phyloP scores from a whole-genome alignment of 2,888 invertebrate genomes.

The Drosophila merina region DNA sequence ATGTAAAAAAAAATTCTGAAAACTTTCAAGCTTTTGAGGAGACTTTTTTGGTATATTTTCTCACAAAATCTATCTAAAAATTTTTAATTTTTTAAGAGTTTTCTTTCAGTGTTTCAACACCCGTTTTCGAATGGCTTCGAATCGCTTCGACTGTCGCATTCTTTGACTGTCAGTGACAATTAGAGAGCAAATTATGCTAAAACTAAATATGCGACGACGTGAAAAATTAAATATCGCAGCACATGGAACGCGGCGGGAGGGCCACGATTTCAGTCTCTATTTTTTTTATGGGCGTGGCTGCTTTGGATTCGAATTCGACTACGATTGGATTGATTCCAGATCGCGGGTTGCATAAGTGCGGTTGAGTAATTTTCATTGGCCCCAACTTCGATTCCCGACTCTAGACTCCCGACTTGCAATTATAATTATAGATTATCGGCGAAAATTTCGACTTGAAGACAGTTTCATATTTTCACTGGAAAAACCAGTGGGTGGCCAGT shows the following conservation, averaged over 20 bases:
- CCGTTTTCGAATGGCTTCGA: conserved; percentile 19
- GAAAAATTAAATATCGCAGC: conserved; percentile 42
- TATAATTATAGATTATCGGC: conserved; percentile 46
- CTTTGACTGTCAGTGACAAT: conserved; percentile 69
- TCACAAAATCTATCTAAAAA: no score
- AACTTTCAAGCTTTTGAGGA: no score
- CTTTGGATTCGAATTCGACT: conserved; percentile 3
- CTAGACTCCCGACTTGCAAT: conserved; percentile 10
- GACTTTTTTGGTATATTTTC: no score
- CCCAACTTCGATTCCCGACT: not conserved
- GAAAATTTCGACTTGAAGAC: conserved; percentile 21
- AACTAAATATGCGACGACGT: conserved; percentile 69
- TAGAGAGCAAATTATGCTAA: conserved; percentile 76
- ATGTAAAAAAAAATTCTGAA: no score
- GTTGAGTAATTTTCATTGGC: conserved; percentile 38
- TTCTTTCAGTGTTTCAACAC: conserved; percentile 20
- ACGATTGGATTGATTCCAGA: conserved; percentile 27
- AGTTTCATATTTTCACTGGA: conserved; percentile 2
- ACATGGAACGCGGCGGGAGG: conserved; percentile 18
- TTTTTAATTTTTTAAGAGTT: no score
- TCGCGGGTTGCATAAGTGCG: conserved; percentile 24
- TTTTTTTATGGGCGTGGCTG: conserved; percentile 16
- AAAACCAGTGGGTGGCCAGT: conserved; percentile 12
- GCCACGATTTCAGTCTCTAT: not conserved
- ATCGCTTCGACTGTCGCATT: conserved; percentile 55